Evolutionary conservation across 2,888 invertebrate genomes (phyloP).

Genomic region (Branchipolynoe longqiensis): DNA sequence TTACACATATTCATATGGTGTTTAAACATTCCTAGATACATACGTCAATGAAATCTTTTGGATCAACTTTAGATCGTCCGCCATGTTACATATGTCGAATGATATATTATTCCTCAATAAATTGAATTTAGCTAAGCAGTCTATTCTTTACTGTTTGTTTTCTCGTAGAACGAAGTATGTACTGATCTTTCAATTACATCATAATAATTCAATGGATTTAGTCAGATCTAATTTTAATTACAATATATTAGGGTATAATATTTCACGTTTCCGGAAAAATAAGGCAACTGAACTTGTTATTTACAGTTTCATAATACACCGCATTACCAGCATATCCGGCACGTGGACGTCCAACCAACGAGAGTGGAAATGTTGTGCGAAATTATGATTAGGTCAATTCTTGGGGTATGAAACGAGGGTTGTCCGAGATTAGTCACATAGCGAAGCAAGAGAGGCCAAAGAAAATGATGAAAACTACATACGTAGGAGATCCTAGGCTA

Average conservation of each 20-base stretch:
- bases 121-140: not conserved
- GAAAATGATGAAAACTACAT: conserved; percentile 36
- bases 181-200: too few relatives aligned
- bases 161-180: not conserved
- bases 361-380: not conserved
- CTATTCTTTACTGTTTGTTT: not conserved
- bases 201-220: too few relatives aligned
- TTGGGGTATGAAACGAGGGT: conserved; percentile 10
- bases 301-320: too few relatives aligned
- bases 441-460: conserved; percentile 21
- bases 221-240: too few relatives aligned
- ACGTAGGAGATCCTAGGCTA: conserved; percentile 39
- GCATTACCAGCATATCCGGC: not conserved
- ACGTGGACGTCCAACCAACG: not conserved
- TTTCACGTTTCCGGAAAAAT: not conserved
- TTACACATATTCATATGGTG: too few relatives aligned
- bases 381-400: not conserved
- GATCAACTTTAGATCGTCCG: too few relatives aligned
- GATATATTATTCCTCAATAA: not conserved
- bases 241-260: not conserved
- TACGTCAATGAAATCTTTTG: too few relatives aligned
- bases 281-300: not conserved
- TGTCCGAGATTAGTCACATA: not conserved
- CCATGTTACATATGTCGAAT: not conserved
- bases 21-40: too few relatives aligned